A percentile compares a stretch with the other conserved stretches of the same genome.
Evolutionary conservation across 2,797 vertebrate species (phyloP).

Genomic region (Craterocephalus amniculus): DNA sequence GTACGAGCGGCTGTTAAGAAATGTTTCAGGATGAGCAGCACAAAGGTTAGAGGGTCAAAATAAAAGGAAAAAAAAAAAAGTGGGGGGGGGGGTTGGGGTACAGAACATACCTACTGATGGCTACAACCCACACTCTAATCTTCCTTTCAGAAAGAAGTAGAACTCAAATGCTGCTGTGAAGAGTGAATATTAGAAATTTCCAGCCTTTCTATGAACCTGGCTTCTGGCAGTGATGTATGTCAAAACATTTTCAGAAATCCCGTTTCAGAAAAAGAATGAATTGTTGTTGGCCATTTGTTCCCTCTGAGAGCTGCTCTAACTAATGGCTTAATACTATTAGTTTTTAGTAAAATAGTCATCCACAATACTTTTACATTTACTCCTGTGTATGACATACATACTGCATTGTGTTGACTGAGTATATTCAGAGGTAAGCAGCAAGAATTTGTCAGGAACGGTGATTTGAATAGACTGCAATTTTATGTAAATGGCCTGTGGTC

Average conservation of each 20-base stretch:
- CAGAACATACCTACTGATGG: slow-evolving; percentile 1
- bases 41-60: slow-evolving; percentile 50
- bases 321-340: slow-evolving; percentile 17
- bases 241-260: slow-evolving; percentile 1
- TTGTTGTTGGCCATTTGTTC: slow-evolving; percentile 9
- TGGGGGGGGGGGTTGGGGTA: background rate
- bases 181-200: slow-evolving; percentile 17
- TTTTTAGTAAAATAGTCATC: slow-evolving; percentile 13
- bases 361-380: slow-evolving; percentile 6
- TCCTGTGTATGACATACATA: background rate
- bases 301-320: slow-evolving; percentile 20
- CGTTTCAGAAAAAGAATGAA: background rate
- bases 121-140: background rate
- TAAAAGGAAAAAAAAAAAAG: slow-evolving; percentile 5
- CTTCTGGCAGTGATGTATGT: slow-evolving; percentile 19
- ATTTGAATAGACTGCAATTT: slow-evolving; percentile 21
- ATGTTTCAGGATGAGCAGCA: slow-evolving; percentile 51
- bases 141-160: background rate
- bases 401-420: slow-evolving; percentile 19
- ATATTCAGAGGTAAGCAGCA: slow-evolving; percentile 5
- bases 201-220: slow-evolving; percentile 30
- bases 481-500: slow-evolving; percentile 9
- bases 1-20: slow-evolving; percentile 35
- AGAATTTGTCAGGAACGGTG: slow-evolving; percentile 1
- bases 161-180: background rate